These are phyloP conservation scores for Buathra laborator DNA, from an alignment of 2,888 invertebrate species.

Conservation along the genomic window DNA sequence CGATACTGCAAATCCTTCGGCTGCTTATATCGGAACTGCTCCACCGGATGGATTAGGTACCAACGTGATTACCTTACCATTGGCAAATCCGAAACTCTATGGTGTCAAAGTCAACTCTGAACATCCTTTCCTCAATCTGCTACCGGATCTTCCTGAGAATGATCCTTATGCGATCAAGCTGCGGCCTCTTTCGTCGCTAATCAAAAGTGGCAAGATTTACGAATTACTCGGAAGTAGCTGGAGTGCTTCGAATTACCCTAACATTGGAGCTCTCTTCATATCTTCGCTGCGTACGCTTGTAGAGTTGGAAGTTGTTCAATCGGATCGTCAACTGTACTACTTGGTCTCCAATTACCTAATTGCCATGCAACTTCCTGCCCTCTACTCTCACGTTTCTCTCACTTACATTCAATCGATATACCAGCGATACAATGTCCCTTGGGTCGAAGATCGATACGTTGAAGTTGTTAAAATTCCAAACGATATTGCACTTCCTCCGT, in stretches of 20 bases:
- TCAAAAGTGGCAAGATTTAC: constrained; percentile 37
- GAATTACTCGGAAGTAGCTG: constrained; percentile 63
- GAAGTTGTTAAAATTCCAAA: not conserved
- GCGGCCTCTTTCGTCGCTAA: constrained; percentile 52
- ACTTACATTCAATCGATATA: not conserved
- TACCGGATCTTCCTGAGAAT: constrained; percentile 57
- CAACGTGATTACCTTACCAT: constrained; percentile 53
- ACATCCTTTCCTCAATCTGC: constrained; percentile 65
- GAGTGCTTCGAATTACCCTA: constrained; percentile 62
- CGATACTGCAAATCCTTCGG: constrained; percentile 40
- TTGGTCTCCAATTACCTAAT: constrained; percentile 54
- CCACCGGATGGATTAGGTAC: constrained; percentile 8
- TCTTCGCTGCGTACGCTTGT: constrained; percentile 61
- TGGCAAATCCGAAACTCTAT: constrained; percentile 70
- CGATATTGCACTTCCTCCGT: constrained; percentile 36
- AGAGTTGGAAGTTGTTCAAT: constrained; percentile 12
- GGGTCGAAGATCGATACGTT: not conserved
- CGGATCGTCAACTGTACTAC: constrained; percentile 38
- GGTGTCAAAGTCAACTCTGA: constrained; percentile 58
- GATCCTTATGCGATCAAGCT: constrained; percentile 25
- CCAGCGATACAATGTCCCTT: not conserved
- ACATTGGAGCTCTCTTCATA: constrained; percentile 68
- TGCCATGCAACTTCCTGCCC: constrained; percentile 54
- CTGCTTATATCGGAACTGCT: constrained; percentile 4
- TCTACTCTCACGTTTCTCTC: constrained; percentile 45